phyloP scores from a whole-genome alignment of 37 sponge, comb jelly and placozoan species.

The Geodia barretti region DNA sequence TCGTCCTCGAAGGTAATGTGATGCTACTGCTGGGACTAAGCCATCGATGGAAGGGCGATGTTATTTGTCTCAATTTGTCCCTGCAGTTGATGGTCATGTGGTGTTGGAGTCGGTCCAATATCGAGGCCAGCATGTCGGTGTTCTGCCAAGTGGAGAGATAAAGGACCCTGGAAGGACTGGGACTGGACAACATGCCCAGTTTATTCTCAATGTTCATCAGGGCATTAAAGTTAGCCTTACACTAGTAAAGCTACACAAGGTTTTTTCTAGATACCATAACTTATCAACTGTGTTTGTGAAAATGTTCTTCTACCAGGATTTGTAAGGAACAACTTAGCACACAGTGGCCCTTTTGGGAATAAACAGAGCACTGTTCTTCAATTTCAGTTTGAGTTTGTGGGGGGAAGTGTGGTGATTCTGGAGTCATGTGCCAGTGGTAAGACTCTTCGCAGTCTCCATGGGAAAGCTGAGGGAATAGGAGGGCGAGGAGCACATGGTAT shows the following conservation, averaged over 20 bases:
- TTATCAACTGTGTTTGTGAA: too few species aligned
- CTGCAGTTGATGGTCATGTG: not conserved
- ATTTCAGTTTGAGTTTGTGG: too few species aligned
- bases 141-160: constrained; percentile 30
- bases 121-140: constrained; percentile 52
- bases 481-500: not conserved
- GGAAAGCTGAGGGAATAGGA: constrained; percentile 10
- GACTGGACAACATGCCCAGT: constrained; percentile 17
- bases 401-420: constrained; percentile 1
- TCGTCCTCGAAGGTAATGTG: not conserved
- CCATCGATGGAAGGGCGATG: too few species aligned
- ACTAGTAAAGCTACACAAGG: too few species aligned
- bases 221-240: not conserved
- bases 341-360: too few species aligned
- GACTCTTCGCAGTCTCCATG: constrained; percentile 11
- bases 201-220: not conserved
- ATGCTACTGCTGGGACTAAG: too few species aligned
- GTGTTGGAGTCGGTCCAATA: constrained; percentile 43
- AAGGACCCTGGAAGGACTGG: constrained; percentile 33
- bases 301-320: too few species aligned
- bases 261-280: too few species aligned
- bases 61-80: too few species aligned
- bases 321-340: too few species aligned
- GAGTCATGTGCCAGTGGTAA: constrained; percentile 13
- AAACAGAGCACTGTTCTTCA: too few species aligned